Conservation (phyloP, 2,888 invertebrate species). For the Leptopterna dolabrata region DNA sequence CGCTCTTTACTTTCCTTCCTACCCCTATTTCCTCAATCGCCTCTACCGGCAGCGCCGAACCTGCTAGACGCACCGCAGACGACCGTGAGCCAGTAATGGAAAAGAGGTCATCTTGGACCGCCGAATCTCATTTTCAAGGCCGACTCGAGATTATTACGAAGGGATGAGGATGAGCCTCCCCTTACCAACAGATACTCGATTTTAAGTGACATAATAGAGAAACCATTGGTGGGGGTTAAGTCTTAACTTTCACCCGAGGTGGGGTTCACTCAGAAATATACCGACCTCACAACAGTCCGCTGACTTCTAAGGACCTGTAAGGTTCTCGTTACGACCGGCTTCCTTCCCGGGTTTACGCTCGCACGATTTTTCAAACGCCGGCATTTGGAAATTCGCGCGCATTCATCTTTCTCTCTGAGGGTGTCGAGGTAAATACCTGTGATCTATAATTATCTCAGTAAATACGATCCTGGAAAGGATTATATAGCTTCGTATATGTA, state of each 20-base stretch:
- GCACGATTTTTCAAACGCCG: neutral
- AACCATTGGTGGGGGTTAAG: constrained; percentile 21
- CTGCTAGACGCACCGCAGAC: neutral
- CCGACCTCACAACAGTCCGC: constrained; percentile 18
- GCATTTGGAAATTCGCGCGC: neutral
- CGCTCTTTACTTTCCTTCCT: too few relatives aligned
- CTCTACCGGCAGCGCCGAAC: too few relatives aligned
- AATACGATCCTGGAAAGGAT: too few relatives aligned
- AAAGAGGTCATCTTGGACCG: neutral
- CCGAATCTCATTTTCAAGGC: neutral
- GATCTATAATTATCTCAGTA: too few relatives aligned
- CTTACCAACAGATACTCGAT: neutral
- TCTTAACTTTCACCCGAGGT: constrained; percentile 36
- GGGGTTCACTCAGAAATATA: constrained; percentile 36
- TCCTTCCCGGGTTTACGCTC: neutral
- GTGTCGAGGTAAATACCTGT: neutral
- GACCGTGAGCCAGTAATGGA: neutral
- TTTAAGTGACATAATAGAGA: constrained; percentile 16
- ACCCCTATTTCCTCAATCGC: too few relatives aligned
- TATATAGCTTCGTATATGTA: too few relatives aligned
- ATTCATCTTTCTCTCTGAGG: neutral
- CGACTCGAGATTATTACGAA: neutral
- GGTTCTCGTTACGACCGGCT: neutral
- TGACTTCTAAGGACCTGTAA: neutral
- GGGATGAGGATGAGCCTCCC: neutral